Evolutionary conservation across 2,888 invertebrate species (phyloP).

Genomic region (Ennomos quercinarius): DNA sequence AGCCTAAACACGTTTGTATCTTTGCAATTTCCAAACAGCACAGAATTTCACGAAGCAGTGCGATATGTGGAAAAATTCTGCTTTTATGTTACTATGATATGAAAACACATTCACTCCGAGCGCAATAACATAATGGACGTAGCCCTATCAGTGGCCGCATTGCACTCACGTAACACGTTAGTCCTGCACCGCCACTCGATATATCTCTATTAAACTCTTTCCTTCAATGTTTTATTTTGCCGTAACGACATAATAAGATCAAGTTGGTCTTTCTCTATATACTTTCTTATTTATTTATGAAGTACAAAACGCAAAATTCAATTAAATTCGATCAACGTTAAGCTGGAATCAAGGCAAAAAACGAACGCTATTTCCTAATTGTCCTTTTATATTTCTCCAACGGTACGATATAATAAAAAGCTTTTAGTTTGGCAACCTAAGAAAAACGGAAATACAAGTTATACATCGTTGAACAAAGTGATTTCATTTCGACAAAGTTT

Average conservation of each 20-base stretch:
- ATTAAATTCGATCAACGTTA: constrained; percentile 23
- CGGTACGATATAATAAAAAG: constrained; percentile 54
- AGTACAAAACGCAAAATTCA: constrained; percentile 45
- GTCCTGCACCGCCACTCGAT: constrained; percentile 64
- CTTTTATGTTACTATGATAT: constrained; percentile 65
- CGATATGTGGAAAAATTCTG: constrained; percentile 57
- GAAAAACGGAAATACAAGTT: constrained; percentile 61
- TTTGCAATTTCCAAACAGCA: constrained; percentile 22
- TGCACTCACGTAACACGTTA: constrained; percentile 63
- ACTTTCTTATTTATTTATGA: constrained; percentile 14
- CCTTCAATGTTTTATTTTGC: constrained; percentile 45
- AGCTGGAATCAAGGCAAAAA: constrained; percentile 14
- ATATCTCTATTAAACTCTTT: constrained; percentile 60
- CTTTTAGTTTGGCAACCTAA: constrained; percentile 56
- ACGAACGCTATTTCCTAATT: constrained; percentile 25
- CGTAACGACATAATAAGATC: constrained; percentile 5
- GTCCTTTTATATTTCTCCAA: constrained; percentile 23
- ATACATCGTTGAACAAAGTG: constrained; percentile 63
- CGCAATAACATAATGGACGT: constrained; percentile 83
- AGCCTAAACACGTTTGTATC: neutral
- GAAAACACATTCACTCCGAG: constrained; percentile 79
- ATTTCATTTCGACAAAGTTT: constrained; percentile 80
- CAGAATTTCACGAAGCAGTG: constrained; percentile 57
- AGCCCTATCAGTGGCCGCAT: constrained; percentile 67
- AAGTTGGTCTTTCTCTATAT: neutral